Percentiles rank a stretch among this genome's conserved stretches.
Conservation (phyloP, 2,113 vertebrate species). For the Arothron firmamentum region DNA sequence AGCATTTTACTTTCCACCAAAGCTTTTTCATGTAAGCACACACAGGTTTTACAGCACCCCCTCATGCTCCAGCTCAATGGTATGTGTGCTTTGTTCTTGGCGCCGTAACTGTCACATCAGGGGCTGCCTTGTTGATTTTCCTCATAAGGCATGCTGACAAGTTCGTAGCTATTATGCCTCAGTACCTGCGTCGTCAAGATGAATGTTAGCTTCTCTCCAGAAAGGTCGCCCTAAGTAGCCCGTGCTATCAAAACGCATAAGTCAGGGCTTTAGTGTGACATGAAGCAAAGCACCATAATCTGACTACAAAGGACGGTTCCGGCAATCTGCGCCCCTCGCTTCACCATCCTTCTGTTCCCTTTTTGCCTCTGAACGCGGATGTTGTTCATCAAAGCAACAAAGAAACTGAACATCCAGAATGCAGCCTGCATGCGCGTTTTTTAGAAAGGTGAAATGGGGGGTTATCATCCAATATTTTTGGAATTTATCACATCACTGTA, state of each 20-base stretch:
- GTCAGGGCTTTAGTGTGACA: constrained; percentile 10
- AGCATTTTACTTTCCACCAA: background rate
- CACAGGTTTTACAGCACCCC: background rate
- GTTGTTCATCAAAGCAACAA: too few relatives aligned
- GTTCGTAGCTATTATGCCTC: constrained; percentile 11
- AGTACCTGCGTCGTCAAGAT: constrained; percentile 4
- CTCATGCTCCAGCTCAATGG: constrained; percentile 1
- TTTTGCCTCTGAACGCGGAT: too few relatives aligned
- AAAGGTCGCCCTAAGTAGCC: constrained; percentile 13
- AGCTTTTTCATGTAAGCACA: background rate
- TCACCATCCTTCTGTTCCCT: too few relatives aligned
- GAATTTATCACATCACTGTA: too few relatives aligned
- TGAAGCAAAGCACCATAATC: constrained; percentile 1
- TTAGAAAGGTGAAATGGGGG: too few relatives aligned
- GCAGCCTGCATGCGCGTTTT: too few relatives aligned
- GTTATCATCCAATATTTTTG: too few relatives aligned
- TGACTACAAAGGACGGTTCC: background rate
- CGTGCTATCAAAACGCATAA: constrained; percentile 19
- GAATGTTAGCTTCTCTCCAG: constrained; percentile 11
- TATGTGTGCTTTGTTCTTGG: constrained; percentile 7
- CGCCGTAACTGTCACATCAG: constrained; percentile 13
- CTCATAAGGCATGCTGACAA: constrained; percentile 2
- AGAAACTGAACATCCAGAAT: too few relatives aligned
- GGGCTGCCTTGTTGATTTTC: background rate
- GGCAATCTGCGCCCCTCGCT: background rate